These are phyloP conservation scores for Austrolebias charrua DNA, from an alignment of 2,797 vertebrate genomes.

Conservation along the genomic window DNA sequence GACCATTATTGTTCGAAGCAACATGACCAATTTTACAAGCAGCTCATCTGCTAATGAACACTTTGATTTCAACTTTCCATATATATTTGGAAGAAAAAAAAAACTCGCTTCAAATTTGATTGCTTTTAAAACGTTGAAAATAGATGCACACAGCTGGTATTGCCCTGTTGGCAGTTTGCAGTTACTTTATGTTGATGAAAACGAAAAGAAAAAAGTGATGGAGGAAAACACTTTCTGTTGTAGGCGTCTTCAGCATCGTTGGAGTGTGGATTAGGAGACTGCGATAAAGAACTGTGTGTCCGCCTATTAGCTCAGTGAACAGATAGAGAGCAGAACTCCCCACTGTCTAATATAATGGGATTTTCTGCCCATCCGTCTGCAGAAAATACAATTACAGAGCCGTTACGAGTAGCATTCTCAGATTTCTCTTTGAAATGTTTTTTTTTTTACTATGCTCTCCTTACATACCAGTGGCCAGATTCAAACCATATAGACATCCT, in stretches of 20 bases:
- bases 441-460: constrained; percentile 11
- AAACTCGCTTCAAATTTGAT: constrained; percentile 19
- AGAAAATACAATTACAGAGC: constrained; percentile 73
- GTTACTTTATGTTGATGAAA: too few relatives aligned
- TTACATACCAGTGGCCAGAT: constrained; percentile 46
- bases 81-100: constrained; percentile 14
- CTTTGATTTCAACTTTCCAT: constrained; percentile 51
- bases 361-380: constrained; percentile 62
- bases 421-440: constrained; percentile 62
- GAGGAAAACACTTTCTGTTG: too few relatives aligned
- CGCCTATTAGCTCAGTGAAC: constrained; percentile 54
- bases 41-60: constrained; percentile 57
- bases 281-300: constrained; percentile 12
- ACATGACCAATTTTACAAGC: constrained; percentile 61
- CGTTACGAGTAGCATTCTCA: constrained; percentile 71
- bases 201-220: neutral
- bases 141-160: neutral
- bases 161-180: too few relatives aligned
- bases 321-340: constrained; percentile 54
- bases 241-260: neutral
- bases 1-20: constrained; percentile 72
- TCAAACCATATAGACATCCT: constrained; percentile 36
- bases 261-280: neutral
- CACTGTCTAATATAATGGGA: constrained; percentile 70
- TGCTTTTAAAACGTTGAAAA: neutral